These are phyloP conservation scores for Drosophila nigromelanica DNA, from an alignment of 1,140 invertebrate genomes.

Conservation along the genomic window DNA sequence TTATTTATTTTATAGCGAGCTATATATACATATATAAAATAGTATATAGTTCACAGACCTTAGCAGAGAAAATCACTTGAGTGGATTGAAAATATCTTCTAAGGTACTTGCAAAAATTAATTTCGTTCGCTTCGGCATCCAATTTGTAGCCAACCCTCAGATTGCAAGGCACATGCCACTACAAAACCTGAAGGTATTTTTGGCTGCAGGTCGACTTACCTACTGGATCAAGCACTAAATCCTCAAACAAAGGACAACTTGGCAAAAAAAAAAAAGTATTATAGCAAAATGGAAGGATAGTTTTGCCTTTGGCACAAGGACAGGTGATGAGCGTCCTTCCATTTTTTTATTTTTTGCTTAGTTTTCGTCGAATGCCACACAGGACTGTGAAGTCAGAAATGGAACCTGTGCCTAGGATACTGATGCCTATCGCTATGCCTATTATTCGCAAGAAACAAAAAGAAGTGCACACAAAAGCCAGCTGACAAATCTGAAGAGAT, in stretches of 20 bases:
- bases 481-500: constrained; percentile 68
- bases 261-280: constrained; percentile 30
- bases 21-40: no score
- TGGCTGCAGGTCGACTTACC: constrained; percentile 42
- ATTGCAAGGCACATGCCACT: constrained; percentile 37
- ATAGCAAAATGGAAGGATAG: constrained; percentile 18
- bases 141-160: constrained; percentile 1
- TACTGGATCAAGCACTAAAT: constrained; percentile 30
- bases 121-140: background rate
- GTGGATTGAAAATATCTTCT: background rate
- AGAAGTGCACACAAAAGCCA: constrained; percentile 61
- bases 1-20: no score
- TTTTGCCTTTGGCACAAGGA: constrained; percentile 50
- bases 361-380: constrained; percentile 53
- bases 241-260: constrained; percentile 39
- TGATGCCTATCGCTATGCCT: constrained; percentile 64
- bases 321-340: constrained; percentile 70
- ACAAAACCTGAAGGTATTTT: constrained; percentile 5
- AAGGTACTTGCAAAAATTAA: background rate
- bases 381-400: constrained; percentile 56
- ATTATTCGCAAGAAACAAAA: constrained; percentile 65
- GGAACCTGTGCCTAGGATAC: constrained; percentile 60
- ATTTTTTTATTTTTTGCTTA: constrained; percentile 17
- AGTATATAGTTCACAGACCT: background rate
- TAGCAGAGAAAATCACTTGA: background rate